Conservation (phyloP, 2,888 invertebrate genomes). For the Cantharis rustica region DNA sequence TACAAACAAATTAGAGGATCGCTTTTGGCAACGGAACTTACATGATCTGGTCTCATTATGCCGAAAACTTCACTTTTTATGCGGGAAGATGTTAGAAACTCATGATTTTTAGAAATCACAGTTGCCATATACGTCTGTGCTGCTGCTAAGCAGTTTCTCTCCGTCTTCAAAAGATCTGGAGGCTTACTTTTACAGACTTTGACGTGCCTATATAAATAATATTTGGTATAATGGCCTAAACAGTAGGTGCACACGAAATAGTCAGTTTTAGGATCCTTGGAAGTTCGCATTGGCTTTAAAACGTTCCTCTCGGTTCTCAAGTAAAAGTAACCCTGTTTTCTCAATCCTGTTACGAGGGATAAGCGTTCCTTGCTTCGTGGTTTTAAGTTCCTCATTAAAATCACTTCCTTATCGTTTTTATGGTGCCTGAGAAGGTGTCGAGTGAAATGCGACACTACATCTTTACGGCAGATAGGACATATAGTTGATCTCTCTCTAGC, state of each 20-base stretch:
- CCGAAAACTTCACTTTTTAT: slow-evolving; percentile 16
- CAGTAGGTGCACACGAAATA: slow-evolving; percentile 23
- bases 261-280: slow-evolving; percentile 12
- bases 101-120: background rate
- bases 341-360: slow-evolving; percentile 11
- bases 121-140: slow-evolving; percentile 17
- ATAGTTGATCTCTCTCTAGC: slow-evolving; percentile 18
- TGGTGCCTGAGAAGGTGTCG: slow-evolving; percentile 19
- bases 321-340: slow-evolving; percentile 28
- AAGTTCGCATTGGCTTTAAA: slow-evolving; percentile 18
- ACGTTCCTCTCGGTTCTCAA: slow-evolving; percentile 19
- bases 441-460: slow-evolving; percentile 17
- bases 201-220: slow-evolving; percentile 7
- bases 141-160: slow-evolving; percentile 3
- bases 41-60: slow-evolving; percentile 19
- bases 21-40: slow-evolving; percentile 11
- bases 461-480: slow-evolving; percentile 21
- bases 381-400: slow-evolving; percentile 6
- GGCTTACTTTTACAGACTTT: slow-evolving; percentile 14
- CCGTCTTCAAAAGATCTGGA: background rate
- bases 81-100: slow-evolving; percentile 17
- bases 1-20: slow-evolving; percentile 21
- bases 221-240: slow-evolving; percentile 20
- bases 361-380: slow-evolving; percentile 21
- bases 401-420: slow-evolving; percentile 12